Conservation (phyloP, 2,113 vertebrate species). For the Mobula hypostoma region DNA sequence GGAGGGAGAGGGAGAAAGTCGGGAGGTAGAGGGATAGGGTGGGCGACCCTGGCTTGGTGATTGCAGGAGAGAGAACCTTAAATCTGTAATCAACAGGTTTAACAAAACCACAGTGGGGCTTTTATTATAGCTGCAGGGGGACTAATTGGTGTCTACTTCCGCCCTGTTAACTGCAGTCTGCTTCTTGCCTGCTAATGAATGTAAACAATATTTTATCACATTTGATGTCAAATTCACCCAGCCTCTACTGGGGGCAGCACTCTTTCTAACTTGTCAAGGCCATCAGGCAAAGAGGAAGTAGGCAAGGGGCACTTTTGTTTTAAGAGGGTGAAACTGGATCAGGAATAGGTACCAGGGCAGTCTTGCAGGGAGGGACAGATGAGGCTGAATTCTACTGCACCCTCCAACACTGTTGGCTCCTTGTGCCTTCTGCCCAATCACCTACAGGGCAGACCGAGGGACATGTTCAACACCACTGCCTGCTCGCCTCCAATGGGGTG, state of each 20-base stretch:
- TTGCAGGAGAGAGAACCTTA: neutral
- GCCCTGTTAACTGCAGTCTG: neutral
- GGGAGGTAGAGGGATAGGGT: neutral
- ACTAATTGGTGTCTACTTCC: slow-evolving; percentile 9
- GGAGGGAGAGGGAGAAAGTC: neutral
- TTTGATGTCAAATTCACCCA: slow-evolving; percentile 4
- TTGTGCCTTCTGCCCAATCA: no score
- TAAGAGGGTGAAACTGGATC: no score
- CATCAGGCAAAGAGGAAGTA: no score
- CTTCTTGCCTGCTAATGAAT: neutral
- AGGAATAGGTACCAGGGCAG: no score
- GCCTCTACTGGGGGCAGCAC: neutral
- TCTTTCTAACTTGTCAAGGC: no score
- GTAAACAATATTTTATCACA: slow-evolving; percentile 11
- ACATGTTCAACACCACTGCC: no score
- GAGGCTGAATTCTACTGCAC: no score
- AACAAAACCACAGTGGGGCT: neutral
- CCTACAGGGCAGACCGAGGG: no score
- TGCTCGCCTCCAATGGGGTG: no score
- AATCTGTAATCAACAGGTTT: neutral
- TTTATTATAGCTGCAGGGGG: neutral
- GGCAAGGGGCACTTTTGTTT: no score
- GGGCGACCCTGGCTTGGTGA: neutral
- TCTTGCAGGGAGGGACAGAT: no score
- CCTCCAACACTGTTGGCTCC: no score